phyloP scores from a whole-genome alignment of 2,113 vertebrate species.

The Petroica traversi region DNA sequence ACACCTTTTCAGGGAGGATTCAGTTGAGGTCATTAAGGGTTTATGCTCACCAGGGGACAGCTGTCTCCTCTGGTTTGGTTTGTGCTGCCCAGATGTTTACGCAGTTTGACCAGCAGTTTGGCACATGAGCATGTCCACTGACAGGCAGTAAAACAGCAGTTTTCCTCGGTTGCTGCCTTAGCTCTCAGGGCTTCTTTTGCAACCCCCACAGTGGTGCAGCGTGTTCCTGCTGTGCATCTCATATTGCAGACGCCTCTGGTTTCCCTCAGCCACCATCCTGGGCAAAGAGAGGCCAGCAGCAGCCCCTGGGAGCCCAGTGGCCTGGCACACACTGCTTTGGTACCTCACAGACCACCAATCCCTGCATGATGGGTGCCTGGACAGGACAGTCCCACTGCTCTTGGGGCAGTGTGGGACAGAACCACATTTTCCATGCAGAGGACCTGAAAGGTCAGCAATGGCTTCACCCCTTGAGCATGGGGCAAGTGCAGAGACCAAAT shows the following conservation, averaged over 20 bases:
- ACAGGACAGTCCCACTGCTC: background rate
- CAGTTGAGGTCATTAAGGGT: fast-evolving
- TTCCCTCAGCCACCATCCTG: background rate
- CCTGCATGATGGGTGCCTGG: background rate
- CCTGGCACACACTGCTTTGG: background rate
- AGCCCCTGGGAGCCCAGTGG: background rate
- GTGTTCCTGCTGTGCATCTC: background rate
- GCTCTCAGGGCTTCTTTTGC: background rate
- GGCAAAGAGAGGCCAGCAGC: background rate
- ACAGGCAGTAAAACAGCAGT: fast-evolving
- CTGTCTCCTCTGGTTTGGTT: background rate
- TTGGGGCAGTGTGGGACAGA: background rate
- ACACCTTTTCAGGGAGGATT: background rate
- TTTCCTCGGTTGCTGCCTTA: background rate
- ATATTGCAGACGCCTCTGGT: background rate
- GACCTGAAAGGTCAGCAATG: background rate
- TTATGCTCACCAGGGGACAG: background rate
- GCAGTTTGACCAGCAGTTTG: background rate
- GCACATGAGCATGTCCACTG: fast-evolving
- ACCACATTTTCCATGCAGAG: background rate
- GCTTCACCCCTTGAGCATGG: background rate
- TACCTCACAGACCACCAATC: fast-evolving
- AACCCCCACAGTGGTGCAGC: background rate
- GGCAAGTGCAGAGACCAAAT: background rate
- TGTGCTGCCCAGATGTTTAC: background rate